Base-by-base conservation (phyloP, 2,888 invertebrate species). In the Nowickia ferox region DNA sequence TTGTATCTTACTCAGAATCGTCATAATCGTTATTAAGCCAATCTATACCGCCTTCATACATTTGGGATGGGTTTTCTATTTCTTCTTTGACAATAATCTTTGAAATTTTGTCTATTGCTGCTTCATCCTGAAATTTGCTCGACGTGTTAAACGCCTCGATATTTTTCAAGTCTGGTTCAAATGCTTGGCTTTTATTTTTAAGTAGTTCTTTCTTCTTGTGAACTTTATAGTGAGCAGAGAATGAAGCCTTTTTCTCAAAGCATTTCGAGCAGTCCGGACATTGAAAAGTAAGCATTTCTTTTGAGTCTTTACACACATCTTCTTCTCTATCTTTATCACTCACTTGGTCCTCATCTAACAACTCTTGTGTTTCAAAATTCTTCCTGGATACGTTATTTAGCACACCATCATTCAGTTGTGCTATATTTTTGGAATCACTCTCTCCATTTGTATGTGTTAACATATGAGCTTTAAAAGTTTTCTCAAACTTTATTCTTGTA, bases 211-310 rank as follows among this genome's bases (percentile, higher is more conserved):
- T 77, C 55, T 81, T 81, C 69, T 74, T 69, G 17, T 85, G 83
- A 11, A 83, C 94, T 91, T 88, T 94, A 94, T 82, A 93, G 87
- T 95, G 94, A 9, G 94, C 90, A 61, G 92, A 92, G 2, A 95
- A 89, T 17, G 93, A 89, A 44, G 93, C 90, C 85, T 93, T 93
- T 61, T 92, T 90, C 0, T 89, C 88, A 89, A 94, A 94, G 6
- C 89, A 90, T 88, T 94, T 94, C 0, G 91, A 90, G 87, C 94
- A 94, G 42, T 93, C 89, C 68, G 94, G 93, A 90, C 95, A 95
- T 38, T 88, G 69, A 68, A 84, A 88, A 30, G 38, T 61, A 9
- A 51, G 9, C 1, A 42, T 9, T 42, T 71, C 59, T 17, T 66
- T 77, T 19, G 38, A n/a, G n/a, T 72, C 72, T 11, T 68, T 46